Evolutionary conservation across 2,113 vertebrate genomes (phyloP).

Genomic region (Pyxicephalus adspersus): DNA sequence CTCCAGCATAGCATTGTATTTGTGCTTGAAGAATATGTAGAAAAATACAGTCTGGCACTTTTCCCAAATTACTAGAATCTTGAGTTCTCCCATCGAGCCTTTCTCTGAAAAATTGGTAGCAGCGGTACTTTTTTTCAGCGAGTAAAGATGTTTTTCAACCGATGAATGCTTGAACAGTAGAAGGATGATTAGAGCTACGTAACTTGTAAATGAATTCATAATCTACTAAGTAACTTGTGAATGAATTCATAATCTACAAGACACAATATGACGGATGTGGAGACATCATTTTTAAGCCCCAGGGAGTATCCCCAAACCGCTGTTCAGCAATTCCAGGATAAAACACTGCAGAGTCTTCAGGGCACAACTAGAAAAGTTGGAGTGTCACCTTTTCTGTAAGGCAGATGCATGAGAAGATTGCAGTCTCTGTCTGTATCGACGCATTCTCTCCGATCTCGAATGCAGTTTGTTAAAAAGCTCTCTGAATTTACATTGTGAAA

Average conservation of each 20-base stretch:
- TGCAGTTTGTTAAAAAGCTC: slow-evolving; percentile 98
- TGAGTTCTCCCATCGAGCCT: background rate
- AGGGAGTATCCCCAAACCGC: slow-evolving; percentile 71
- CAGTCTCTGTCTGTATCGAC: slow-evolving; percentile 89
- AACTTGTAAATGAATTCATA: slow-evolving; percentile 73
- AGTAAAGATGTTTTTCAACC: slow-evolving; percentile 69
- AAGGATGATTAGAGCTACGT: slow-evolving; percentile 71
- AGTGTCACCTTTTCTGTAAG: slow-evolving; percentile 96
- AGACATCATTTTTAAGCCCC: slow-evolving; percentile 74
- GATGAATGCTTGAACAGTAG: slow-evolving; percentile 71
- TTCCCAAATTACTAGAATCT: slow-evolving; percentile 64
- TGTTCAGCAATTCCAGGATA: slow-evolving; percentile 67
- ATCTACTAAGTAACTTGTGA: slow-evolving; percentile 73
- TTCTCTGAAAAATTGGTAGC: slow-evolving; percentile 62
- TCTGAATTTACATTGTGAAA: slow-evolving; percentile 94
- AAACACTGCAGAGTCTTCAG: slow-evolving; percentile 64
- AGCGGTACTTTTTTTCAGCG: slow-evolving; percentile 66
- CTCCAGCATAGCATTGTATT: slow-evolving; percentile 58
- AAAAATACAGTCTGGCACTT: slow-evolving; percentile 67
- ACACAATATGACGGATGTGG: slow-evolving; percentile 74
- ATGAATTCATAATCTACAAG: slow-evolving; percentile 73
- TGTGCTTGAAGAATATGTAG: slow-evolving; percentile 70
- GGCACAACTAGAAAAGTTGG: slow-evolving; percentile 63
- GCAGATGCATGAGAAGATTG: slow-evolving; percentile 80
- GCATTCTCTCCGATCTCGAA: slow-evolving; percentile 90